Conservation (phyloP, 1,140 invertebrate genomes). For the Heliconius hewitsoni region DNA sequence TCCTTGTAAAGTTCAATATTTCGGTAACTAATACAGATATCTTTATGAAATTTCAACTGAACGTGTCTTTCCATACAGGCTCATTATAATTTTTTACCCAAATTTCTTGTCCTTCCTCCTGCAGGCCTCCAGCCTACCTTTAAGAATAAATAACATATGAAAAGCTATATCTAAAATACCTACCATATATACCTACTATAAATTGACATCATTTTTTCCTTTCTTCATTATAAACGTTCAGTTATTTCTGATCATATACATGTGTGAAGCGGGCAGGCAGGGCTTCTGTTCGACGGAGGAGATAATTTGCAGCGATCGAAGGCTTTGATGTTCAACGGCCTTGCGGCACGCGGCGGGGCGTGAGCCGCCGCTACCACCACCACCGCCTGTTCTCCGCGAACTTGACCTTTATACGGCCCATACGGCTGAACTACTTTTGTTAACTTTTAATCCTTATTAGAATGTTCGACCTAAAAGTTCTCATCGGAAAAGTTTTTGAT, state of each 20-base stretch:
- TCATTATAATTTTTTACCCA: no score
- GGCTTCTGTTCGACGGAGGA: slow-evolving; percentile 54
- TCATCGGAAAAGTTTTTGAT: neutral
- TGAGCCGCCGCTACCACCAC: slow-evolving; percentile 38
- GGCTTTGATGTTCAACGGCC: slow-evolving; percentile 73
- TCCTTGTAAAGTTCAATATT: no score
- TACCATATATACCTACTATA: no score
- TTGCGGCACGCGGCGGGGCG: slow-evolving; percentile 58
- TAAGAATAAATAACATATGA: no score
- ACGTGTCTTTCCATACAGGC: no score
- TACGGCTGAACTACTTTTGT: slow-evolving; percentile 17
- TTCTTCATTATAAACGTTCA: neutral
- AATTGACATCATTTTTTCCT: no score
- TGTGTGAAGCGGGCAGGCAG: slow-evolving; percentile 42
- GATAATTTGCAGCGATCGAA: slow-evolving; percentile 56
- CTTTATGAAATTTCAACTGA: no score
- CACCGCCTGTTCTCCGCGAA: slow-evolving; percentile 28
- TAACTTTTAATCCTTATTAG: slow-evolving; percentile 6
- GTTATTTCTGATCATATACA: slow-evolving; percentile 19
- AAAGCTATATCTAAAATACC: no score
- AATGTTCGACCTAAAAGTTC: neutral
- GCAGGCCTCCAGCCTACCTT: no score
- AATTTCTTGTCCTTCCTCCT: no score
- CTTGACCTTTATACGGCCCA: slow-evolving; percentile 48
- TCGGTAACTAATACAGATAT: no score